Evolutionary conservation across 2,113 vertebrate species (phyloP).

Genomic region (Phalacrocorax aristotelis): DNA sequence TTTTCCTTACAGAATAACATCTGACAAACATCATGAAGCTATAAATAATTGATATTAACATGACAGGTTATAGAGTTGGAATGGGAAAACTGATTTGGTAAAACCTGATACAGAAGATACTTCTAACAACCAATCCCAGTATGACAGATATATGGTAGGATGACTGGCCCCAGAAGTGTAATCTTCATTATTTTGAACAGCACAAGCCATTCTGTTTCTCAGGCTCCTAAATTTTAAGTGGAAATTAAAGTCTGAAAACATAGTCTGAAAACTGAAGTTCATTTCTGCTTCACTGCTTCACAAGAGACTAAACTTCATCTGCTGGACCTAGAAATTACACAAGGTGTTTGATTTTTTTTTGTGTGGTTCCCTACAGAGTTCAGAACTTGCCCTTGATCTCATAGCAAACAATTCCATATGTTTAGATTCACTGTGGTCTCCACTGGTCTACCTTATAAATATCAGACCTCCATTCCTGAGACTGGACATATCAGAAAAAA

Average conservation of each 20-base stretch:
- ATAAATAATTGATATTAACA: conserved; percentile 42
- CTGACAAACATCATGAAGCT: neutral
- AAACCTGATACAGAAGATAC: conserved; percentile 25
- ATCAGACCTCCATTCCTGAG: neutral
- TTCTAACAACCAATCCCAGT: neutral
- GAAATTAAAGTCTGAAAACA: conserved; percentile 34
- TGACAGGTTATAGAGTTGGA: conserved; percentile 27
- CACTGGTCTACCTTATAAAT: neutral
- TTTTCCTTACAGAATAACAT: neutral
- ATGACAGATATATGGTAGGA: neutral
- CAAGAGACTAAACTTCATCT: neutral
- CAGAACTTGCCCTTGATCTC: neutral
- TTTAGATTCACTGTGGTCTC: neutral
- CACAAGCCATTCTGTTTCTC: conserved; percentile 30
- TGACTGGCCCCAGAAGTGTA: conserved; percentile 9
- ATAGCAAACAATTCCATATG: neutral
- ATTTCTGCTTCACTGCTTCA: neutral
- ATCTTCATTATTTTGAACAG: conserved; percentile 49
- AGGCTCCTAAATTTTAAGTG: conserved; percentile 35
- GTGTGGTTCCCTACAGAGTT: neutral
- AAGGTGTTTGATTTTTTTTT: neutral
- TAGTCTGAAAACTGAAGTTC: conserved; percentile 1
- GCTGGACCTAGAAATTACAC: neutral
- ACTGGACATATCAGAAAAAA: neutral
- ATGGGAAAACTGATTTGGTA: conserved; percentile 14